Base-by-base conservation (phyloP, 2,113 vertebrate species). In the Arvicanthis niloticus region DNA sequence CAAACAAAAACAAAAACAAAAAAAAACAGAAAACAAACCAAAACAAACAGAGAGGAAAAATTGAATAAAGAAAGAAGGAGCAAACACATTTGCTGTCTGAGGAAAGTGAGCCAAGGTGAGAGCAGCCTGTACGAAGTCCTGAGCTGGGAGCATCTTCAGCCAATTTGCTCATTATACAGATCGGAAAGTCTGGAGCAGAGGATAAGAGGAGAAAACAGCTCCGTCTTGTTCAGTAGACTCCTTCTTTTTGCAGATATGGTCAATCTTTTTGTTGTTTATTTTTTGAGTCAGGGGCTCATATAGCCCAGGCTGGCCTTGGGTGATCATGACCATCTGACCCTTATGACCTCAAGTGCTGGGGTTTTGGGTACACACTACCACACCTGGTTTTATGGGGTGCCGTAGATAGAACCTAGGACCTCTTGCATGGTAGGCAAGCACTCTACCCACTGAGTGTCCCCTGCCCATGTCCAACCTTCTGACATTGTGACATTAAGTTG, bases 41-140 rank as follows among this genome's bases (percentile, higher is more conserved):
- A 77, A 12, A 21, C 68, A 73, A 7, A 40, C 91, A 82, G 16
- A 65, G 81, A 45, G 77, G 62, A n/a, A 42, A 19, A 91, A 89
- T 77, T 62, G 45, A 78, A 73, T n/a, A 70, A 88, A 93, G 80
- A 53, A 67, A 56, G 37, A 70, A 92, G 89, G 19, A 90, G 29
- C 45, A 53, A 40, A 31, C 3, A 7, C 17, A 86, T 65, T 94
- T 24, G 67, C 34, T 94, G 1, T 68, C 84, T 76, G 42, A 58
- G 37, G 53, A 70, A 11, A 9, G 42, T 22, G n/a, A 17, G 1
- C 40, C 42, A 7, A n/a, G 29, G 37, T 82, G 51, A 48, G 67
- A 73, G n/a, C 5, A 17, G 56, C n/a, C 19, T 1, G 19, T 70
- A 17, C 80, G 34, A 42, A 85, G 62, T 67, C 75, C 92, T 95